phyloP scores from a whole-genome alignment of 2,888 invertebrate species.

The Glaucopsyche alexis region DNA sequence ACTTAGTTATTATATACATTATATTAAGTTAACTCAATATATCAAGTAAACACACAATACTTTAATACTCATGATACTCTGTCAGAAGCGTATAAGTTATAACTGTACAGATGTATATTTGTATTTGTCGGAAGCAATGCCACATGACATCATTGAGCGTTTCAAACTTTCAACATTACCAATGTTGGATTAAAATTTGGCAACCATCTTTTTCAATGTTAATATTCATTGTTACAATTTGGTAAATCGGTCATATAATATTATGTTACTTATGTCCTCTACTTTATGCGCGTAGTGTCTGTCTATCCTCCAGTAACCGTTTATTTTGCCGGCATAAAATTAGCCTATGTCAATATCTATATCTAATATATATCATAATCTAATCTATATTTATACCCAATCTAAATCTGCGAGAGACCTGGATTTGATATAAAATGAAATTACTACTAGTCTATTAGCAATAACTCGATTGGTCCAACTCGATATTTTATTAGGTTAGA shows the following conservation, averaged over 20 bases:
- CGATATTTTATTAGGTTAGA: slow-evolving; percentile 5
- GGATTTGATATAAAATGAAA: neutral
- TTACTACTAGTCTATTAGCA: neutral
- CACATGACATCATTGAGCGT: neutral
- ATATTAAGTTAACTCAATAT: no score
- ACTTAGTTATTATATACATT: no score
- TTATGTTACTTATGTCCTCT: neutral
- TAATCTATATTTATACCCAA: no score
- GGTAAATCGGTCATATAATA: neutral
- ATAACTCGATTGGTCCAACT: neutral
- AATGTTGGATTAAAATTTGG: neutral
- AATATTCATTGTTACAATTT: neutral
- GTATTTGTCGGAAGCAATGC: neutral
- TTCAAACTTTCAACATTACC: neutral
- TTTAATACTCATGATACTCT: neutral
- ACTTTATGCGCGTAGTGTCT: no score
- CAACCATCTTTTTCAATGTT: neutral
- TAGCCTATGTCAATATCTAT: no score
- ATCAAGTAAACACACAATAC: neutral
- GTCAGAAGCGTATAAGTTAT: neutral
- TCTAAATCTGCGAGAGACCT: neutral
- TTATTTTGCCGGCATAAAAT: no score
- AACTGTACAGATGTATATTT: neutral
- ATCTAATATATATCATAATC: no score
- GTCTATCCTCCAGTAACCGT: no score